Base-by-base conservation (phyloP, 2,888 invertebrate species). In the Nymphalis polychloros region DNA sequence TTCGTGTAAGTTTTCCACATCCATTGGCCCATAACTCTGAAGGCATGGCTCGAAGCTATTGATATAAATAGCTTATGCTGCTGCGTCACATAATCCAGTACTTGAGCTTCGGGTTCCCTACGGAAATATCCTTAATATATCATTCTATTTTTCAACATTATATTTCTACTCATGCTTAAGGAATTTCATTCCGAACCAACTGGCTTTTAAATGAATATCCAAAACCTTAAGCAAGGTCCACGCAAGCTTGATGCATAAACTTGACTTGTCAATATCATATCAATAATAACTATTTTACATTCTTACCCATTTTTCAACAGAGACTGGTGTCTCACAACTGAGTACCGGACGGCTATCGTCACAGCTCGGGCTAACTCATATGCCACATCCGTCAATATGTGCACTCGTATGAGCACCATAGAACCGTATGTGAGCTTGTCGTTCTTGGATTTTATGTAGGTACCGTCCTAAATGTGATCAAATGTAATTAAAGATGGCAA, bases 401-500 rank as follows among this genome's bases (percentile, higher is more conserved):
- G 94, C 2, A 98, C 97, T 61, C 98, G 93, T 0, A 98, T 97
- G 82, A 97, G 96, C 85, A 98, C 96, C 98, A 98, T 98, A 6
- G 96, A 94, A 75, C 97, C 97, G 71, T 94, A 94, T 0, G 97
- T 94, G 62, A 98, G 90, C 81, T 97, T 97, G 63, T 95, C 95
- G 75, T 95, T 96, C 31, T 95, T 94, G 0, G 97, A 95, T 81
- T 96, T 95, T 0, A 97, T 94, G 80, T 97, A 98, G 0, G 96
- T 97, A 2, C 98, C 98, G 84, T 98, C 97, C 92, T 96, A 82
- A 70, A 70, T 81, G 16, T 10, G 23, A 52, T 20, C 19, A 19
- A 19, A 13, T 20, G 5, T 6, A n/a, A 16, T 50, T 41, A 27
- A 63, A 16, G 13, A 23, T 35, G 23, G 23, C 23, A 23, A 23